Evolutionary conservation across 2,113 vertebrate species (phyloP).

Genomic region (Siphamia tubifer): DNA sequence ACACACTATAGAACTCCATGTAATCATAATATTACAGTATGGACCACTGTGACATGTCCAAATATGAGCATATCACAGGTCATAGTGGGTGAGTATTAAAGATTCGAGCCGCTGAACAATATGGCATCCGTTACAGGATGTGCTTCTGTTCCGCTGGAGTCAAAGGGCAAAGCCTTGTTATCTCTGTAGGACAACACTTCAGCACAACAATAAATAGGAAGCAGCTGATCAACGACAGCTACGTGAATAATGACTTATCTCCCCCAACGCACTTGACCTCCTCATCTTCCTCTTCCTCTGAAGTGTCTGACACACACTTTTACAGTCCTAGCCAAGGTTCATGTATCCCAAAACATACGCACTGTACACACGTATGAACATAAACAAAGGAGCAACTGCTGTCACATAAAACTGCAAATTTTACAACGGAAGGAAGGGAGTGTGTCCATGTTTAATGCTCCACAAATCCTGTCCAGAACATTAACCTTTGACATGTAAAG

Average conservation of each 20-base stretch:
- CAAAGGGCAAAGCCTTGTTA: slow-evolving; percentile 51
- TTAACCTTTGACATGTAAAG: neutral
- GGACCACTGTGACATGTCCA: slow-evolving; percentile 1
- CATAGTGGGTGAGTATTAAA: neutral
- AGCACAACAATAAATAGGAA: slow-evolving; percentile 77
- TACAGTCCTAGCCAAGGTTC: slow-evolving; percentile 19
- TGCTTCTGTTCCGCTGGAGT: slow-evolving; percentile 53
- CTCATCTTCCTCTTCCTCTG: slow-evolving; percentile 67
- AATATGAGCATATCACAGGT: neutral
- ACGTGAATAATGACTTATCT: slow-evolving; percentile 45
- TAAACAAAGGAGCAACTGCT: slow-evolving; percentile 18
- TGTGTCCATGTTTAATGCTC: neutral
- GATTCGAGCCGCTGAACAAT: slow-evolving; percentile 22
- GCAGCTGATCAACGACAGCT: slow-evolving; percentile 57
- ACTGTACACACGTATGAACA: slow-evolving; percentile 26
- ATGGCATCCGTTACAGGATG: slow-evolving; percentile 60
- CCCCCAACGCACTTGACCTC: slow-evolving; percentile 56
- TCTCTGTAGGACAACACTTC: slow-evolving; percentile 47
- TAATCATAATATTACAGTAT: neutral
- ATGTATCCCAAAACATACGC: slow-evolving; percentile 7
- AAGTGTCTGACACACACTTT: slow-evolving; percentile 5
- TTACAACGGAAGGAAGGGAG: slow-evolving; percentile 10
- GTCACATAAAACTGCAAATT: slow-evolving; percentile 39
- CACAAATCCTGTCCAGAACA: slow-evolving; percentile 1
- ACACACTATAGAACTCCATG: neutral